Percentiles rank a stretch among this genome's conserved stretches.
Evolutionary conservation across 1,140 invertebrate species (phyloP).

Genomic region (Drosophila busckii): DNA sequence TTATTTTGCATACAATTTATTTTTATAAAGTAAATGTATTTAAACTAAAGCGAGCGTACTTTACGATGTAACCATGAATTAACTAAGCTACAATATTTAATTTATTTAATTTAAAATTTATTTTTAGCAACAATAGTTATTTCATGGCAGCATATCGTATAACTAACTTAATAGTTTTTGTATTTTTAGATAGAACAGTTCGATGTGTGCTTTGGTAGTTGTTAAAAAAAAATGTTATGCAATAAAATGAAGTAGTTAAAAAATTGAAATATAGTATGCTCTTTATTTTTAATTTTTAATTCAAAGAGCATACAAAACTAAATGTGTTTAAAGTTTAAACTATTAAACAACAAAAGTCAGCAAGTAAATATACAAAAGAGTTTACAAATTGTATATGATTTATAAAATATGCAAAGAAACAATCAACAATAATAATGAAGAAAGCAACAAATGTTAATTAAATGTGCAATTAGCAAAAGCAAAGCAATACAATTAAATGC

Average conservation of each 20-base stretch:
- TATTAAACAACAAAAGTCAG: conserved; percentile 14
- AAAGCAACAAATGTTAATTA: conserved; percentile 61
- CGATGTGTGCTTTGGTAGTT: conserved; percentile 15
- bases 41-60: too few relatives aligned
- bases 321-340: conserved; percentile 23
- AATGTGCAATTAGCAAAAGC: conserved; percentile 64
- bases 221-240: background rate
- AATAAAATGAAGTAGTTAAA: background rate
- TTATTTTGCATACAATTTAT: too few relatives aligned
- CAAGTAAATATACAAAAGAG: conserved; percentile 1
- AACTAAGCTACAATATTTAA: too few relatives aligned
- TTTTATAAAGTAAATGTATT: too few relatives aligned
- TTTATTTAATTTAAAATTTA: background rate
- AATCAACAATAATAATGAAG: conserved; percentile 14
- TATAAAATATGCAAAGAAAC: conserved; percentile 19
- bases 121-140: background rate
- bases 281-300: background rate
- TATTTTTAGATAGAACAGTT: conserved; percentile 42
- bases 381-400: conserved; percentile 5
- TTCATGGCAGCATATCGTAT: conserved; percentile 7
- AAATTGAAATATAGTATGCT: background rate
- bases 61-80: too few relatives aligned
- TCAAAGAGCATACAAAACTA: background rate
- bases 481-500: conserved; percentile 26
- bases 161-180: background rate